Conservation (phyloP, 2,797 vertebrate species). For the Myiotriccus ornatus region DNA sequence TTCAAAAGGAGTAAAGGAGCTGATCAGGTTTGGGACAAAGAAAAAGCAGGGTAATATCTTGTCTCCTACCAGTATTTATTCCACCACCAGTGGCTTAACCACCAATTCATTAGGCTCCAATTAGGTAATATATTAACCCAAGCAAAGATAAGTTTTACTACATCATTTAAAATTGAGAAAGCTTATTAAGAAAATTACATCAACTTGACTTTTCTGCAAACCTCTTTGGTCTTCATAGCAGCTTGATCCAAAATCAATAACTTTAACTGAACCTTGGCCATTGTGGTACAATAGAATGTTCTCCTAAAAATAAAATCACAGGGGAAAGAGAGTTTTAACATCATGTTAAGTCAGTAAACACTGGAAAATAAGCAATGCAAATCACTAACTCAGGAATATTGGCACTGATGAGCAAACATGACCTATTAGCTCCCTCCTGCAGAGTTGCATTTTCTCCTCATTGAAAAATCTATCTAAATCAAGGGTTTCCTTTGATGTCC, state of each 20-base stretch:
- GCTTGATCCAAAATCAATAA: slow-evolving; percentile 96
- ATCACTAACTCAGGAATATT: background rate
- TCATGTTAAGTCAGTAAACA: background rate
- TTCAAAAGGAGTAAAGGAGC: background rate
- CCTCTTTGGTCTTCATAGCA: slow-evolving; percentile 94
- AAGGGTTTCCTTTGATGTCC: background rate
- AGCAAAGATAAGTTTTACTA: background rate
- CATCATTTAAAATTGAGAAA: slow-evolving; percentile 14
- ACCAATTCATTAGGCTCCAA: background rate
- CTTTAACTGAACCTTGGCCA: slow-evolving; percentile 91
- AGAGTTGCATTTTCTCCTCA: background rate
- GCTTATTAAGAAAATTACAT: slow-evolving; percentile 67
- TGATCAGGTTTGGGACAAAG: background rate
- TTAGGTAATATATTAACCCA: background rate
- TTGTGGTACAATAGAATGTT: slow-evolving; percentile 90
- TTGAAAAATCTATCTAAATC: background rate
- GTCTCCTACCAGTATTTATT: background rate
- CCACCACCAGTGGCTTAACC: background rate
- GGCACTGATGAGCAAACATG: background rate
- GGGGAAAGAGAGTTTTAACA: background rate
- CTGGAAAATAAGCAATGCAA: background rate
- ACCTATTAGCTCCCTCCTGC: background rate
- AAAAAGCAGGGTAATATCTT: background rate
- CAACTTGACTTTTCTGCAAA: slow-evolving; percentile 73
- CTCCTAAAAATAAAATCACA: slow-evolving; percentile 76